Evolutionary conservation across 1,140 invertebrate species (phyloP).

Genomic region (Papilio polyxenes): DNA sequence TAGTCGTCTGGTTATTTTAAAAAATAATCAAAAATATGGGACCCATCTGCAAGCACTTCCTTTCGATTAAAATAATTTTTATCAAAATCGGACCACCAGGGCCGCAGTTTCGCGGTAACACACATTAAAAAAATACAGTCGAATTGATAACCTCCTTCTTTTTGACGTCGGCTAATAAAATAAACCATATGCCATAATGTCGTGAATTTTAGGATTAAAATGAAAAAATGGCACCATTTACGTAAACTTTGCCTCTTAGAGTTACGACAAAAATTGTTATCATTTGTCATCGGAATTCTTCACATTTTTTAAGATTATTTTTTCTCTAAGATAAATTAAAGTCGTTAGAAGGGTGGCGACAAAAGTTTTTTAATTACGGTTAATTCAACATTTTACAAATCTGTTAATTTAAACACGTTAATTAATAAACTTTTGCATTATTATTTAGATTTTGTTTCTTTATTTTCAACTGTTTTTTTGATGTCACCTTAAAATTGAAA

Average conservation of each 20-base stretch:
- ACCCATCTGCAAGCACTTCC: no score
- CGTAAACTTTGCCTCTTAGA: conserved; percentile 3
- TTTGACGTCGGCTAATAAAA: no score
- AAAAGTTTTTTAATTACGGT: not conserved
- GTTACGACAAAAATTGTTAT: conserved; percentile 6
- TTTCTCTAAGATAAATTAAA: conserved; percentile 12
- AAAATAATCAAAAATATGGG: no score
- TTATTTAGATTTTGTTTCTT: not conserved
- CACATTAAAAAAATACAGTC: no score
- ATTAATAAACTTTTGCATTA: not conserved
- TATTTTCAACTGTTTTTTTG: no score
- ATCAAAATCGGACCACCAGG: no score
- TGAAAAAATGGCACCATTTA: not conserved
- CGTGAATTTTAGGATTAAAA: conserved; percentile 4
- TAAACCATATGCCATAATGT: not conserved
- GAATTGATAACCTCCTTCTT: no score
- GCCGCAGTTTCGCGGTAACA: no score
- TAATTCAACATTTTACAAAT: not conserved
- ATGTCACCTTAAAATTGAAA: no score
- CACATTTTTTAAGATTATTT: conserved; percentile 11
- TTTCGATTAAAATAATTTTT: no score
- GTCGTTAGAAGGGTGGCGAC: conserved; percentile 3
- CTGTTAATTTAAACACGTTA: not conserved
- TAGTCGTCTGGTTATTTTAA: no score
- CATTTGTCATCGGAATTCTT: conserved; percentile 2